Evolutionary conservation across 2,113 vertebrate genomes (phyloP).

Genomic region (Myiozetetes cayanensis): DNA sequence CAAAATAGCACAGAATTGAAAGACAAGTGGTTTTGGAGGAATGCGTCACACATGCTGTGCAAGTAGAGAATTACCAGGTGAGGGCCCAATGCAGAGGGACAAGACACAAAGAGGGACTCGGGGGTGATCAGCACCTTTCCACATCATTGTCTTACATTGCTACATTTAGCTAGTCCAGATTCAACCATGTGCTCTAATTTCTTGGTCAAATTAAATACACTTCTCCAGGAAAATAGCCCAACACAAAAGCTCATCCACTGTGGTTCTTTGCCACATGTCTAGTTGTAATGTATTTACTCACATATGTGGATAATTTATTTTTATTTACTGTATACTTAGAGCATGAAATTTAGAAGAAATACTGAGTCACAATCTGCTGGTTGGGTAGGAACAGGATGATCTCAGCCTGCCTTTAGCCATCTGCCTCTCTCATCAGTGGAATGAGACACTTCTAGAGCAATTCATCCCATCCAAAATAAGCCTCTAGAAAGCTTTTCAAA

Average conservation of each 20-base stretch:
- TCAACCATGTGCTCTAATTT: background rate
- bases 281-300: background rate
- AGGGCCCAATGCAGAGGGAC: background rate
- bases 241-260: background rate
- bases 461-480: background rate
- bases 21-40: background rate
- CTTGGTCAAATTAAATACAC: background rate
- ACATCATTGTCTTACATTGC: background rate
- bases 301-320: background rate
- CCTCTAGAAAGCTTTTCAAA: background rate
- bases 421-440: background rate
- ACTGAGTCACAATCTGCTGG: accelerated
- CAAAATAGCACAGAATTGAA: background rate
- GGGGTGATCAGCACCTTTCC: background rate
- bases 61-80: background rate
- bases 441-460: background rate
- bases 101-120: background rate
- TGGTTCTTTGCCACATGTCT: background rate
- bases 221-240: background rate
- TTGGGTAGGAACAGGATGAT: background rate
- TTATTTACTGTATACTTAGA: background rate
- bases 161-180: background rate
- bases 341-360: background rate
- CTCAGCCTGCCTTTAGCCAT: background rate
- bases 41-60: background rate